Base-by-base conservation (phyloP, 2,797 vertebrate species). In the Luscinia megarhynchos region DNA sequence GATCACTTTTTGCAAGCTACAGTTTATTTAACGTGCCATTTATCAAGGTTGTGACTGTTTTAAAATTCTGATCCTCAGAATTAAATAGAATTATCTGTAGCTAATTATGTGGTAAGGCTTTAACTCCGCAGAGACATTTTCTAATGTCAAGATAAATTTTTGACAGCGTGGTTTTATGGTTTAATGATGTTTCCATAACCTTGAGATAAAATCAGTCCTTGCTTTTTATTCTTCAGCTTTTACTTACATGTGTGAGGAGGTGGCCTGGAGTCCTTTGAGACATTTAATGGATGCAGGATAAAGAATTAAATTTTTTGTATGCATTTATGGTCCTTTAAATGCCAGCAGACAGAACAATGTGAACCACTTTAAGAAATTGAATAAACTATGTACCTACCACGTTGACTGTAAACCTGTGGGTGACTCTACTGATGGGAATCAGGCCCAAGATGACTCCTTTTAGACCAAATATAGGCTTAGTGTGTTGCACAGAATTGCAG, bases 171-270 rank as follows among this genome's bases (percentile, higher is more conserved):
- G 59, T 89, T 95, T 96, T 94, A 72, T 89, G 68, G 64, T 96
- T 94, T 95, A 96, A 84, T 95, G 79, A 79, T 95, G 78, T 95
- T 95, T 90, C 90, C 72, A 89, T 97, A 95, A 96, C 93, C 95
- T 95, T 97, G 93, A 97, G 95, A 95, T 96, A 95, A 89, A 91
- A 95, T 95, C 89, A 94, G 89, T 96, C 93, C 90, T 94, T 93
- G 90, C 61, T 83, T 94, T 96, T 94, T 89, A 26, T 94, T 92
- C 81, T 90, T 94, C 58, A 80, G 78, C 89, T 87, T 93, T 97
- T 76, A 70, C 66, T 91, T 91, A 87, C 50, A 51, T 51, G 36
- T 55, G 43, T 92, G 76, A 83, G 64, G 66, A 95, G 66, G 43
- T 95, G 78, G 46, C 72, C 58, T 85, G 51, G 75, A 84, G 73